Evolutionary conservation across 2,113 vertebrate genomes (phyloP), one percentile per base, ranked within the genome.

Genomic region (Pao palembangensis): DNA sequence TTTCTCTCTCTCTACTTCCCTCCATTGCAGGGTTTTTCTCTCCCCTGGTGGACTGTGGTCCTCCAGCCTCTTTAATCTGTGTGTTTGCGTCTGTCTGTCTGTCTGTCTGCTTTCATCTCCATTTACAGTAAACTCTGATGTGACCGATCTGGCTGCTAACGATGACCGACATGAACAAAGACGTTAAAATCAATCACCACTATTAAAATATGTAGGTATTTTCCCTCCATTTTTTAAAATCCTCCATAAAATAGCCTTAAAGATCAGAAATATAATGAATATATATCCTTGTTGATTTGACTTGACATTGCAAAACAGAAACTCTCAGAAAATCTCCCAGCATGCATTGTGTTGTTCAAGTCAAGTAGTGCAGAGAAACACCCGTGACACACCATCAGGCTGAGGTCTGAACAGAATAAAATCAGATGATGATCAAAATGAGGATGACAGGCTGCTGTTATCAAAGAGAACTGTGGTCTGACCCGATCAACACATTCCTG

Each of bases 81-180:
- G 63, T 84, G 81, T 90, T 80, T 84, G 81, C 75, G 62, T 81
- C 71, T 81, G 76, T 82, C 74, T 78, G 62, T 81, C 71, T 81
- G 76, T 82, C 74, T 78, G 57, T 85, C 80, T 71, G 28, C 76
- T 84, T 88, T 88, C 70, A 80, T 88, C 83, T 89, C 83, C 73
- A 85, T 84, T 89, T 85, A 85, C 81, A 80, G 77, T 86, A 85
- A 88, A 80, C 81, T 71, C 65, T 55, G 28, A 31, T 31, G 28
- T 31, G 28, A 31, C 28, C 28, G 28, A 31, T 8, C 28, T 31
- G 28, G 28, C 28, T 31, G 28, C 28, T 31, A 31, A 1, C 1
- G 28, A 5, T 31, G 28, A 6, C 21, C 21, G 21, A 23, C 21
- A 23, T 23, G 3, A 23, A 31, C 28, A 31, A 31, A 31, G 8